A percentile compares a stretch with the other conserved stretches of the same genome.
Conservation (phyloP, 2,797 vertebrate species). For the Tragopan temminckii region DNA sequence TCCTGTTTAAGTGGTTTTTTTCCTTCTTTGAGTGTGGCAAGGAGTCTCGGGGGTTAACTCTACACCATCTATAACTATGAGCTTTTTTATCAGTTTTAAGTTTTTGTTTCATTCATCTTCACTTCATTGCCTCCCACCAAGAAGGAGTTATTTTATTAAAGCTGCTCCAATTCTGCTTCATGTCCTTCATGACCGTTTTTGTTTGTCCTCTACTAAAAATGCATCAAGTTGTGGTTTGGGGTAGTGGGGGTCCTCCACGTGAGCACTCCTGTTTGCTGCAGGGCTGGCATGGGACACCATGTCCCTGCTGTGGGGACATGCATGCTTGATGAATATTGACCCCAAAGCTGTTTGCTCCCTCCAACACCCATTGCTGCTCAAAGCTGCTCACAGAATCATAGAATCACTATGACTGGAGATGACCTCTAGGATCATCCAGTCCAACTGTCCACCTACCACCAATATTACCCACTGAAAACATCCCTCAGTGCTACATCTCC, state of each 20-base stretch:
- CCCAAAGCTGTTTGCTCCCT: not conserved
- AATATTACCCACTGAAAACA: no score
- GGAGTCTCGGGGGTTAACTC: not conserved
- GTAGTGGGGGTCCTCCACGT: not conserved
- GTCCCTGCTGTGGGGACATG: not conserved
- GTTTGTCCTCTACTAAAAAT: not conserved
- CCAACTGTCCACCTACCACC: no score
- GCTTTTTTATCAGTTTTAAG: not conserved
- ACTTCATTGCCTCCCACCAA: not conserved
- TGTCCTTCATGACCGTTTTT: not conserved
- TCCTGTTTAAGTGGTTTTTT: not conserved
- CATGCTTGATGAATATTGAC: not conserved
- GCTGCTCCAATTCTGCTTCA: not conserved
- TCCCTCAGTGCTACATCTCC: no score
- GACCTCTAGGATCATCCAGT: no score
- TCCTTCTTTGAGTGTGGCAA: not conserved
- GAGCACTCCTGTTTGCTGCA: not conserved
- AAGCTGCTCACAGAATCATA: no score
- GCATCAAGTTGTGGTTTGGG: not conserved
- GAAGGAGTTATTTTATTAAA: not conserved
- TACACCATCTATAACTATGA: not conserved
- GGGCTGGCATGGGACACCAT: fast-evolving
- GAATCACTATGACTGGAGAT: no score
- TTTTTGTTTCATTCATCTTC: not conserved
- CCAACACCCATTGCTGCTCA: not conserved